Evolutionary conservation across 2,888 invertebrate genomes (phyloP).

Genomic region (Caenorhabditis drosophilae): DNA sequence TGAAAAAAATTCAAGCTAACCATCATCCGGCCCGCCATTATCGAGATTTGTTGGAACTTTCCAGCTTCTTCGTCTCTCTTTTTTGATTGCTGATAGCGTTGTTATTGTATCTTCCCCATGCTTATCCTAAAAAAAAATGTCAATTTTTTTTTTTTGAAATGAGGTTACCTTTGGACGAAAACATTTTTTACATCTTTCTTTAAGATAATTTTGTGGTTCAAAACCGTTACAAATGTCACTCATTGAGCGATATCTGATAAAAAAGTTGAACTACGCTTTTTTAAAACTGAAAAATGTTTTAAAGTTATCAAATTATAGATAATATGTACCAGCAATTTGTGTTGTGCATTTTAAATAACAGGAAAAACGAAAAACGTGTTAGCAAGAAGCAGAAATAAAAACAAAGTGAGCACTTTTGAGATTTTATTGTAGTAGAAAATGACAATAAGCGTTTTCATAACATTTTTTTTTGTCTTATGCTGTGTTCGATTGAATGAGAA

Average conservation of each 20-base stretch:
- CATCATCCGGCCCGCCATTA: constrained; percentile 53
- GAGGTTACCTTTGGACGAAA: constrained; percentile 51
- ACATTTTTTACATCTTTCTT: constrained; percentile 70
- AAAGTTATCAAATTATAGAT: no score
- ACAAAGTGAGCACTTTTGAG: no score
- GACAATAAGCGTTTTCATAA: no score
- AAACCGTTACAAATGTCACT: constrained; percentile 67
- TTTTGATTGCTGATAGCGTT: constrained; percentile 30
- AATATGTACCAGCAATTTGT: no score
- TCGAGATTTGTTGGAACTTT: constrained; percentile 36
- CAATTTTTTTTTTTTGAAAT: background rate
- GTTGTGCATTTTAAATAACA: no score
- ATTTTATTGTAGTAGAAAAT: no score
- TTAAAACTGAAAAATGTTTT: no score
- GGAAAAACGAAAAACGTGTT: no score
- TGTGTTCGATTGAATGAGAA: no score
- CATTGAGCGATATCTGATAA: constrained; percentile 42
- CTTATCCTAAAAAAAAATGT: constrained; percentile 38
- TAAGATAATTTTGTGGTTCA: constrained; percentile 71
- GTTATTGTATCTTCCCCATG: constrained; percentile 40
- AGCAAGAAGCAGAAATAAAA: no score
- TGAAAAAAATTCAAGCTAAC: constrained; percentile 18
- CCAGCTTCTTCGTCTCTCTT: constrained; percentile 50
- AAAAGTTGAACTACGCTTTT: no score
- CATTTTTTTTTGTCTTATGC: no score